Percentiles rank a stretch among this genome's conserved stretches.
phyloP scores from a whole-genome alignment of 2,797 vertebrate genomes.

The Orientallactaga sibirica region DNA sequence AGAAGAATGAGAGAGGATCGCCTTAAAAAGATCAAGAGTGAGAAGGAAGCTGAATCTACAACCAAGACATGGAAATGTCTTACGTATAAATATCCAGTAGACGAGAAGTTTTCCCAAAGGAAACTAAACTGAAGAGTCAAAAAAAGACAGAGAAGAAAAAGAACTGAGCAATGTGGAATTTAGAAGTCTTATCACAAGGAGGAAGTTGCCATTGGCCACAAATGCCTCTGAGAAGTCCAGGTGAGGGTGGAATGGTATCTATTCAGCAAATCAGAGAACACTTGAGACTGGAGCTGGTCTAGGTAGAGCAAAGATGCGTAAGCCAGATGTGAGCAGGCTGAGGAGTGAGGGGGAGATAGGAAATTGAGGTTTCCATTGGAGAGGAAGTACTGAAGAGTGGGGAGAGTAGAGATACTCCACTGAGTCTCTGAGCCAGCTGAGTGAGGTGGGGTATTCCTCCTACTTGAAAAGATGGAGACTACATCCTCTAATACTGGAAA shows the following conservation, averaged over 20 bases:
- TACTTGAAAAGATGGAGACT: neutral
- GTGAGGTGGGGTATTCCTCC: neutral
- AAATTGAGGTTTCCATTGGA: neutral
- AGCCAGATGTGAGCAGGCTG: neutral
- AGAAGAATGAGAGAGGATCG: neutral
- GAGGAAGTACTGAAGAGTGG: slow-evolving; percentile 1
- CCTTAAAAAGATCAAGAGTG: neutral
- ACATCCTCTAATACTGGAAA: neutral
- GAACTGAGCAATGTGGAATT: neutral
- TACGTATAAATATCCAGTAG: neutral
- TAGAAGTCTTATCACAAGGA: neutral
- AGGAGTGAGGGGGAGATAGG: neutral
- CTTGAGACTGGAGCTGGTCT: neutral
- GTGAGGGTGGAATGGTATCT: neutral
- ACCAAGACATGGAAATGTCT: neutral
- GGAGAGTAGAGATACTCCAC: neutral
- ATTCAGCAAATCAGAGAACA: neutral
- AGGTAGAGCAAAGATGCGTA: neutral
- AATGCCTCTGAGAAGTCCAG: neutral
- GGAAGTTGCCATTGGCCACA: neutral
- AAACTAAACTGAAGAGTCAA: neutral
- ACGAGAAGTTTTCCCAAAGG: neutral
- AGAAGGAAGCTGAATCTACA: neutral
- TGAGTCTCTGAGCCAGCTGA: neutral
- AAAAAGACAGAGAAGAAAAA: neutral